phyloP scores from a whole-genome alignment of 1,140 invertebrate genomes.

The Arion vulgaris region DNA sequence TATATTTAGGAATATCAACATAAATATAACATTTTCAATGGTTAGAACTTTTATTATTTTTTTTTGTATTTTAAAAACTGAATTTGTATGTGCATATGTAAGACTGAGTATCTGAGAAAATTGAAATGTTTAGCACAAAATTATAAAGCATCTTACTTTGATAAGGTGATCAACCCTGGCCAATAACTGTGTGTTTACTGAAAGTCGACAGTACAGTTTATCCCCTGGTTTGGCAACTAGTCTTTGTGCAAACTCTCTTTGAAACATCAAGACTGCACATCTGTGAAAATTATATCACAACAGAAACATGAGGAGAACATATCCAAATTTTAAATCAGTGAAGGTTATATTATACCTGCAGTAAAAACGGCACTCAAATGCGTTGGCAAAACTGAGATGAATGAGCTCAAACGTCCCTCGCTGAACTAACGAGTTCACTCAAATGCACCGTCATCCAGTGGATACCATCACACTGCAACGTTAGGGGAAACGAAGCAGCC shows the following conservation, averaged over 20 bases:
- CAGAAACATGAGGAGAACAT: neutral
- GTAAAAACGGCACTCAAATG: too few relatives aligned
- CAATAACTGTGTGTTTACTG: constrained; percentile 96
- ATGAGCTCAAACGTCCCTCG: too few relatives aligned
- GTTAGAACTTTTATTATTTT: neutral
- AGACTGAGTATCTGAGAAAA: too few relatives aligned
- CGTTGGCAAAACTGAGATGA: too few relatives aligned
- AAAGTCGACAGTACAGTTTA: constrained; percentile 96
- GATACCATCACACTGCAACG: too few relatives aligned
- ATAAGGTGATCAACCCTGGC: constrained; percentile 96
- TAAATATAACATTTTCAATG: neutral
- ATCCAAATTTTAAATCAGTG: neutral
- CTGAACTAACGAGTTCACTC: too few relatives aligned
- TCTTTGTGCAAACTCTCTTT: constrained; percentile 97
- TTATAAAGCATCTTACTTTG: constrained; percentile 80
- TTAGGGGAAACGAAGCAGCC: too few relatives aligned
- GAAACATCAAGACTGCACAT: constrained; percentile 99
- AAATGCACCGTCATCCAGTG: too few relatives aligned
- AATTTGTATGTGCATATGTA: too few relatives aligned
- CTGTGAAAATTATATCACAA: constrained; percentile 71
- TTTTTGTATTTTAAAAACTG: too few relatives aligned
- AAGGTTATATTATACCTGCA: too few relatives aligned
- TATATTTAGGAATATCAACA: constrained; percentile 48
- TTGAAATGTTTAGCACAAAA: too few relatives aligned
- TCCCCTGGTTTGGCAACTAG: constrained; percentile 97